phyloP scores from a whole-genome alignment of 2,113 vertebrate species.

The Chlorocebus sabaeus region DNA sequence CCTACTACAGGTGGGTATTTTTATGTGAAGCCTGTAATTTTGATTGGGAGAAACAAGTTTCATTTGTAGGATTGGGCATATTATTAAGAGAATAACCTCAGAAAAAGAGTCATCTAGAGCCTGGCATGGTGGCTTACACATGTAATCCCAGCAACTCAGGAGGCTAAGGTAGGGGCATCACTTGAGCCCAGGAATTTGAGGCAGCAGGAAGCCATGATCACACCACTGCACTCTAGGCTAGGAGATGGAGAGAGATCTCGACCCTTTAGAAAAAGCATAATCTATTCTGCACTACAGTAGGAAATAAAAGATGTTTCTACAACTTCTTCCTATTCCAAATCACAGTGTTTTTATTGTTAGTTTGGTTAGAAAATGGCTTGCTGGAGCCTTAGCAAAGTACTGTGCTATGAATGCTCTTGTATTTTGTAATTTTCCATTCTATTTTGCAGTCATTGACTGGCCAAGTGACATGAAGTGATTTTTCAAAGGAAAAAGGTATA shows the following conservation, averaged over 20 bases:
- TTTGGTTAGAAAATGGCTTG: background rate
- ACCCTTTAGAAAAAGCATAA: too few species aligned
- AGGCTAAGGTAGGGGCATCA: too few species aligned
- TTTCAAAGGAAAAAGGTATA: background rate
- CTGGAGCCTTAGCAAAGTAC: background rate
- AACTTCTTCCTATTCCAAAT: background rate
- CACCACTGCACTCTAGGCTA: too few species aligned
- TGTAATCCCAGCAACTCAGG: too few species aligned
- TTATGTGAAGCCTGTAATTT: background rate
- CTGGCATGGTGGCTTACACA: too few species aligned
- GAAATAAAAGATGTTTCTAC: background rate
- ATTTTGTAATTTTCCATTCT: background rate
- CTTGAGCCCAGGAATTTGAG: too few species aligned
- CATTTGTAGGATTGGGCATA: background rate
- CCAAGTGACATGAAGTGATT: background rate
- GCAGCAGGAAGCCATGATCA: too few species aligned
- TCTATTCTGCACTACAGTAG: background rate
- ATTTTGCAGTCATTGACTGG: background rate
- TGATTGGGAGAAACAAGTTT: background rate
- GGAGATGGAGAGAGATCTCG: too few species aligned
- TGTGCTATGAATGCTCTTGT: background rate
- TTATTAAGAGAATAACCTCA: background rate
- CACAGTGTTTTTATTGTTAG: background rate
- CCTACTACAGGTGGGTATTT: background rate
- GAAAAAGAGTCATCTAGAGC: background rate